Conservation (phyloP, 2,797 vertebrate species). For the Siniperca scherzeri region DNA sequence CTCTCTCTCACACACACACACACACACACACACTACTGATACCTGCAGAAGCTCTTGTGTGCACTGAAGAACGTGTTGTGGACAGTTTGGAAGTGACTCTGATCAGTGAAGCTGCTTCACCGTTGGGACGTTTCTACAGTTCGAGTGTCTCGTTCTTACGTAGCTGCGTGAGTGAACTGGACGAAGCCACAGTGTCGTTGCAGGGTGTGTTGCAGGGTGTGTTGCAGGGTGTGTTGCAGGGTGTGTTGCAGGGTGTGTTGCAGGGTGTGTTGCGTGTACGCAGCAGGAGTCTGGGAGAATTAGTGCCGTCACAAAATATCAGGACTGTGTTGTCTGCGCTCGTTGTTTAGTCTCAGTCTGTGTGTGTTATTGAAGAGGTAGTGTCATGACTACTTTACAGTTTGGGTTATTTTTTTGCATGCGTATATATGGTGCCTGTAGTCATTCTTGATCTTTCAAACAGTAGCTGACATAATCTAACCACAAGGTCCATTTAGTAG, state of each 20-base stretch:
- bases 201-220: constrained; percentile 1
- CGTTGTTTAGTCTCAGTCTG: not conserved
- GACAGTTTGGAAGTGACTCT: constrained; percentile 35
- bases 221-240: no score
- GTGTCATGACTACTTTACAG: not conserved
- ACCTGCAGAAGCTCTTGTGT: constrained; percentile 16
- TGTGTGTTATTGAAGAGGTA: not conserved
- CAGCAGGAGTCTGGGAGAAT: constrained; percentile 11
- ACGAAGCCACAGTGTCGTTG: not conserved
- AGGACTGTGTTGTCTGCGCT: constrained; percentile 7
- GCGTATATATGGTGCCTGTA: no score
- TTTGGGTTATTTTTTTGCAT: not conserved
- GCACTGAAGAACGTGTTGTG: not conserved
- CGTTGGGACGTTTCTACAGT: constrained; percentile 56
- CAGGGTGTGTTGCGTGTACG: not conserved
- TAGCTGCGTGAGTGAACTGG: not conserved
- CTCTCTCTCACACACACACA: constrained; percentile 6
- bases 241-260: no score
- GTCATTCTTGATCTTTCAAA: not conserved
- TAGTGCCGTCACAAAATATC: constrained; percentile 45
- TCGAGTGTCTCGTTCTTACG: constrained; percentile 33
- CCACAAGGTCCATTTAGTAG: not conserved
- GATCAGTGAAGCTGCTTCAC: constrained; percentile 34
- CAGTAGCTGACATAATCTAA: not conserved
- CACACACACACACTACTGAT: constrained; percentile 11